Evolutionary conservation across 2,797 vertebrate genomes (phyloP).

Genomic region (Spondyliosoma cantharus): DNA sequence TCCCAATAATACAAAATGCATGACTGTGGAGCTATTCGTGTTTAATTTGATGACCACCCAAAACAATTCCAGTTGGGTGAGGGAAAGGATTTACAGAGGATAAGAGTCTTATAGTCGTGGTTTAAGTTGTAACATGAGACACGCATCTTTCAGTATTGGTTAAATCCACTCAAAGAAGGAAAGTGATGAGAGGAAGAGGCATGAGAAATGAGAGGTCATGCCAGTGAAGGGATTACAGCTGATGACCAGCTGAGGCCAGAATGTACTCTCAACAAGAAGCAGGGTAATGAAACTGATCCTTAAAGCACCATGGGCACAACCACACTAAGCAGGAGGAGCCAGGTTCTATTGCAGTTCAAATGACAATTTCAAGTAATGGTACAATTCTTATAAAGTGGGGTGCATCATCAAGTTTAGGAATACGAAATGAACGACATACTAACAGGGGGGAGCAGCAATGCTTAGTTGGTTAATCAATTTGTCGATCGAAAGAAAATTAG

Average conservation of each 20-base stretch:
- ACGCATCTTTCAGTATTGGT: slow-evolving; percentile 53
- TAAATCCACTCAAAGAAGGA: slow-evolving; percentile 73
- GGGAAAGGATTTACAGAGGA: slow-evolving; percentile 64
- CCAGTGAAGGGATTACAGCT: slow-evolving; percentile 69
- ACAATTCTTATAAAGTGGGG: neutral
- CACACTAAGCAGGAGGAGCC: slow-evolving; percentile 11
- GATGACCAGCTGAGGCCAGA: slow-evolving; percentile 68
- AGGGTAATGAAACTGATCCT: slow-evolving; percentile 66
- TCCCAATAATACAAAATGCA: slow-evolving; percentile 15
- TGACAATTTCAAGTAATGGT: neutral
- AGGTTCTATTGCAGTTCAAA: slow-evolving; percentile 1
- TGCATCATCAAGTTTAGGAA: neutral
- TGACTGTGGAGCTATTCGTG: slow-evolving; percentile 20
- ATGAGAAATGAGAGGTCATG: slow-evolving; percentile 53
- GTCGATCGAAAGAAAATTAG: too few species aligned
- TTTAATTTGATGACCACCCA: slow-evolving; percentile 49
- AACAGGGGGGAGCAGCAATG: too few species aligned
- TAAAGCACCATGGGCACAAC: slow-evolving; percentile 24
- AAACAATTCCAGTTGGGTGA: slow-evolving; percentile 57
- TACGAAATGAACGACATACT: neutral
- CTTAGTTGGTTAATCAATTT: too few species aligned
- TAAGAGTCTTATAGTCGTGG: slow-evolving; percentile 68
- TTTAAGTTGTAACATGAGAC: slow-evolving; percentile 62
- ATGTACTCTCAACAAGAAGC: slow-evolving; percentile 64
- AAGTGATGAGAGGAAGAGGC: slow-evolving; percentile 44